These are phyloP conservation scores for Poecilia velifera DNA, from an alignment of 2,797 vertebrate species.

Conservation along the genomic window DNA sequence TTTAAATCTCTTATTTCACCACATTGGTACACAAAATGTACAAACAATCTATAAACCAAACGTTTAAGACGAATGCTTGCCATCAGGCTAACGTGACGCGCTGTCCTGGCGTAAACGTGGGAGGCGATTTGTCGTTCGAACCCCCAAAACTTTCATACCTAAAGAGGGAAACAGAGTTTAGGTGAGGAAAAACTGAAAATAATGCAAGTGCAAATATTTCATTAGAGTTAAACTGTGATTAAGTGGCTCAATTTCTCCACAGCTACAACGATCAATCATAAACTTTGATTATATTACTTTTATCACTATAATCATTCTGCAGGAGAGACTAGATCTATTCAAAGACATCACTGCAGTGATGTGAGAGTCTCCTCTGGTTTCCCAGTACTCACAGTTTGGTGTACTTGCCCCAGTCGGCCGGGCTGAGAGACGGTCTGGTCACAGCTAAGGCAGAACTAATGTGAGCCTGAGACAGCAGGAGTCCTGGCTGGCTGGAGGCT, in stretches of 20 bases:
- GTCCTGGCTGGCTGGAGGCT: constrained; percentile 70
- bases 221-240: not conserved
- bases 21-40: not conserved
- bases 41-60: not conserved
- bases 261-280: not conserved
- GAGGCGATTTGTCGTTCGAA: constrained; percentile 78
- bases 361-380: not conserved
- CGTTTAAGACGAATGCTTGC: not conserved
- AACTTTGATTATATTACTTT: constrained; percentile 20
- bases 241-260: too few relatives aligned
- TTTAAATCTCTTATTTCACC: not conserved
- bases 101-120: constrained; percentile 85
- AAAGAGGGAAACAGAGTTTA: constrained; percentile 22
- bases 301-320: constrained; percentile 17
- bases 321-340: constrained; percentile 5
- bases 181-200: not conserved
- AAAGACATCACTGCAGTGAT: not conserved
- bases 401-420: constrained; percentile 90
- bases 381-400: constrained; percentile 86
- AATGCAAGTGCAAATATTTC: not conserved
- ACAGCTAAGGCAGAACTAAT: constrained; percentile 83
- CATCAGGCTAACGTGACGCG: constrained; percentile 91
- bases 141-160: constrained; percentile 90
- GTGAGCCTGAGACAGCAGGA: constrained; percentile 84
- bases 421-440: constrained; percentile 88